These are phyloP conservation scores for Psettodes erumei DNA, from an alignment of 2,113 vertebrate species.

Conservation along the genomic window DNA sequence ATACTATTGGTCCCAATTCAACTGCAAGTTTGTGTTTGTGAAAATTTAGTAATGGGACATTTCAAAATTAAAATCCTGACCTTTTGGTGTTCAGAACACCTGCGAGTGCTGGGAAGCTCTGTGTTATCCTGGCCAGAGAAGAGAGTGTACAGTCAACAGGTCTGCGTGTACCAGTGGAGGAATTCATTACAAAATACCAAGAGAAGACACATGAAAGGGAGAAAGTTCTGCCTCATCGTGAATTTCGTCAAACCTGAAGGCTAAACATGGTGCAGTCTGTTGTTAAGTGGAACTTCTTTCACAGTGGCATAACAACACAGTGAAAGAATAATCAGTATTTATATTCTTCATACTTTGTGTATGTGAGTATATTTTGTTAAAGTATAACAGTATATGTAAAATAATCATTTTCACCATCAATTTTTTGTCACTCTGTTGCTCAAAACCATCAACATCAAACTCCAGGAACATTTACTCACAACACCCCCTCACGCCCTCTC, in stretches of 20 bases:
- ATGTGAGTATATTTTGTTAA: neutral
- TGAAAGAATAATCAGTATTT: neutral
- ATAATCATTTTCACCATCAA: neutral
- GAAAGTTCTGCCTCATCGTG: neutral
- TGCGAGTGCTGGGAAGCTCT: slow-evolving; percentile 70
- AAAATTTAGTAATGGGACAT: slow-evolving; percentile 14
- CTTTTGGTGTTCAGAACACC: slow-evolving; percentile 55
- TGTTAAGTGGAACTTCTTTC: neutral
- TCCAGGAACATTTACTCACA: slow-evolving; percentile 48
- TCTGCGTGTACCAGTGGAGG: slow-evolving; percentile 66
- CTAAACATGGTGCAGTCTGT: neutral
- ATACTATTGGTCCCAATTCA: slow-evolving; percentile 13
- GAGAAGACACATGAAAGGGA: slow-evolving; percentile 45
- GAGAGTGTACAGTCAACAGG: slow-evolving; percentile 84
- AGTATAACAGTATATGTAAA: neutral
- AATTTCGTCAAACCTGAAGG: slow-evolving; percentile 23
- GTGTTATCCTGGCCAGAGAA: slow-evolving; percentile 85
- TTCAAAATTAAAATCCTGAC: slow-evolving; percentile 14
- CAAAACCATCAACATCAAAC: slow-evolving; percentile 56
- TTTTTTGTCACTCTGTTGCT: slow-evolving; percentile 5
- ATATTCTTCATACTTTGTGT: neutral
- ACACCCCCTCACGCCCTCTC: neutral
- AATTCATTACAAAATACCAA: slow-evolving; percentile 74
- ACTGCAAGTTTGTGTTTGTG: slow-evolving; percentile 19
- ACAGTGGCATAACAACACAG: neutral